Evolutionary conservation across 2,797 vertebrate species (phyloP), one percentile per base, ranked within the genome.

Genomic region (Coendou prehensilis): DNA sequence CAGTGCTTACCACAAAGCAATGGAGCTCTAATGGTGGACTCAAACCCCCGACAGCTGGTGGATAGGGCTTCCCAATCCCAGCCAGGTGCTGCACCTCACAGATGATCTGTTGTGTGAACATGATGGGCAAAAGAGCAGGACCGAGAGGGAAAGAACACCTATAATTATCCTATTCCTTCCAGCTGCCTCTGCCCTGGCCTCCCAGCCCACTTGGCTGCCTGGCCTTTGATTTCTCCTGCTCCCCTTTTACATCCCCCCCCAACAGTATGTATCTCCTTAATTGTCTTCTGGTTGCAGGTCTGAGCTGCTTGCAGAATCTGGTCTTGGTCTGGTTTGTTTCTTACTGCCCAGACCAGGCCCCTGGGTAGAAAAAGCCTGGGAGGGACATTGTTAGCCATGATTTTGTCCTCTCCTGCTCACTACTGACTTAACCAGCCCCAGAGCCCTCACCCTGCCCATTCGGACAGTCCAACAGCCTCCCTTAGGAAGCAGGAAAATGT

Each of bases 221-320:
- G 94, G 97, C 94, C 95, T 98, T 98, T 96, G 97, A 97, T 98
- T 98, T 95, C 80, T 83, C 87, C 92, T 93, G 50, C 54, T 97
- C 97, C 94, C 89, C 52, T 97, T 97, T 98, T 97, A 96, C 97
- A 97, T 95, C 92, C 57, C 97, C 96, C 59, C 69, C 97, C 97
- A 92, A 95, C 97, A 98, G 88, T 97, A 93, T 86, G 94, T 98
- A 97, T 96, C 87, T 92, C 91, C 96, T 96, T 98, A 96, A 98
- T 96, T 98, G 98, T 98, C 97, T 98, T 96, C 93, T 98, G 97
- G 97, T 97, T 97, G 90, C 95, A 97, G 97, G 96, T 97, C 98
- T 97, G 87, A 97, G 96, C 93, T 63, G 41, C 91, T 96, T 97
- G 94, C 96, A 97, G 96, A 98, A 87, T 95, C 92, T 95, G 95